Percentiles rank a stretch among this genome's conserved stretches.
Conservation (phyloP, 2,797 vertebrate genomes). For the Dendrocincla tyrannina region DNA sequence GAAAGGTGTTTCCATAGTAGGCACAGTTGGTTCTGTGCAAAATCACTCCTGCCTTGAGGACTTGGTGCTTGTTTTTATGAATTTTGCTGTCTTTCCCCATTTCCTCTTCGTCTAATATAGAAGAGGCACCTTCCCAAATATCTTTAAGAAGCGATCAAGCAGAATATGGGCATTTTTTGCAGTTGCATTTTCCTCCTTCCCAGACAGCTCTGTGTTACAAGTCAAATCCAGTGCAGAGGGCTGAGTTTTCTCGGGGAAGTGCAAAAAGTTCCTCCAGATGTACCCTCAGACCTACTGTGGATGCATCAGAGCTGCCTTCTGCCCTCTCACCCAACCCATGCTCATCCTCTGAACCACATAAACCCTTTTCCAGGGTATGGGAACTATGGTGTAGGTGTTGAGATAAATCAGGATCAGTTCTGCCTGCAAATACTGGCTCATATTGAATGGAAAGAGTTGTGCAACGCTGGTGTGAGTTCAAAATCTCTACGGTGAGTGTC, state of each 20-base stretch:
- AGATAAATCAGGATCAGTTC: neutral
- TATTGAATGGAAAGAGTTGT: fast-evolving
- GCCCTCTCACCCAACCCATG: neutral
- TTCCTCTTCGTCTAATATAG: neutral
- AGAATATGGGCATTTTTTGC: neutral
- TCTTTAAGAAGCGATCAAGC: neutral
- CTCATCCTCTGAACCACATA: neutral
- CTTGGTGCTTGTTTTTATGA: neutral
- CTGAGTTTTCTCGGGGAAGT: neutral
- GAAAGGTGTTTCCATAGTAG: neutral
- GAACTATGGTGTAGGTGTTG: fast-evolving
- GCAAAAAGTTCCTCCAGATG: neutral
- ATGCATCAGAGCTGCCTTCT: neutral
- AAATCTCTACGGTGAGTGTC: neutral
- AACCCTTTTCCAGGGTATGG: neutral
- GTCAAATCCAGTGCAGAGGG: neutral
- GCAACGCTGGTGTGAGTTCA: fast-evolving
- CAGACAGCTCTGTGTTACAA: neutral
- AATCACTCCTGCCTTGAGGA: neutral
- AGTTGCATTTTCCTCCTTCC: neutral
- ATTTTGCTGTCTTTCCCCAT: neutral
- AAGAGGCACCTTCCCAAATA: neutral
- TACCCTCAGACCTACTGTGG: fast-evolving
- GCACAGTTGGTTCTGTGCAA: neutral
- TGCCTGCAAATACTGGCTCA: fast-evolving